Percentiles rank a stretch among this genome's conserved stretches.
Evolutionary conservation across 1,140 invertebrate genomes (phyloP).

Genomic region (Leptonema lineaticorne): DNA sequence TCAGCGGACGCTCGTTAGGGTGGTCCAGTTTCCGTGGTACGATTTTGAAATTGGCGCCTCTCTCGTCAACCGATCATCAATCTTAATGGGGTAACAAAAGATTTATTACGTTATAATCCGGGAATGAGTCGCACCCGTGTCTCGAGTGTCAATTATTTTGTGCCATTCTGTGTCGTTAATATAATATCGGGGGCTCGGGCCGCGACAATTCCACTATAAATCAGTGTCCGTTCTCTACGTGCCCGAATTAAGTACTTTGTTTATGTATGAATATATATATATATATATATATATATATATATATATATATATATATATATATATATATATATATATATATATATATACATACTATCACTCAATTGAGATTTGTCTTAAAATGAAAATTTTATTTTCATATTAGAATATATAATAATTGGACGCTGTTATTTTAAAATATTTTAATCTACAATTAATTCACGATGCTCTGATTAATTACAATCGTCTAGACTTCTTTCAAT

Average conservation of each 20-base stretch:
- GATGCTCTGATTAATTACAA: no score
- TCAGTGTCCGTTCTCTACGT: not conserved
- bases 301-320: not conserved
- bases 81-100: constrained; percentile 15
- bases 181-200: not conserved
- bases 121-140: not conserved
- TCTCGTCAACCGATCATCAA: not conserved
- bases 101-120: constrained; percentile 11
- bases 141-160: constrained; percentile 15
- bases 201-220: not conserved
- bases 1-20: not conserved
- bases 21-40: not conserved
- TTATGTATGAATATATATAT: not conserved
- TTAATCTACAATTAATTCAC: no score
- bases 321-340: no score
- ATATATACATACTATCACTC: no score
- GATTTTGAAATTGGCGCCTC: not conserved
- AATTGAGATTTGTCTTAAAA: no score
- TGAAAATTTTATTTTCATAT: no score
- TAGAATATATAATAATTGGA: no score
- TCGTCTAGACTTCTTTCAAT: no score
- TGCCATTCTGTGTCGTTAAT: not conserved
- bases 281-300: not conserved
- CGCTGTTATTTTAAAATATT: no score
- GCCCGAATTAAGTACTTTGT: not conserved